phyloP scores from a whole-genome alignment of 2,113 vertebrate species.

The Sturnira hondurensis region DNA sequence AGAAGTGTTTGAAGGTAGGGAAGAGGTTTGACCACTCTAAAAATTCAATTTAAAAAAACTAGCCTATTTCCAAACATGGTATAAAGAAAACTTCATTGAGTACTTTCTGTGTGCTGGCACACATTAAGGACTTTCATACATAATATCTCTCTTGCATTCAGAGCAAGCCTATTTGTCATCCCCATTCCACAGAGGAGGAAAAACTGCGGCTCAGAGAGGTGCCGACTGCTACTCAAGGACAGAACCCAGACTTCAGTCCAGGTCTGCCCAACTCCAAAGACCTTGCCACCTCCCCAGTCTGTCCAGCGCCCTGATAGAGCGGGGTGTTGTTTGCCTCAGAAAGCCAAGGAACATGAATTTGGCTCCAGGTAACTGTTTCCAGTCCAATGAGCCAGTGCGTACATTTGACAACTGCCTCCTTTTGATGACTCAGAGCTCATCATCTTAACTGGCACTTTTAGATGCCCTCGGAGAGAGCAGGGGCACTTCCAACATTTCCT shows the following conservation, averaged over 20 bases:
- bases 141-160: neutral
- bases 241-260: neutral
- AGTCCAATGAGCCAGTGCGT: neutral
- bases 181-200: neutral
- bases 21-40: neutral
- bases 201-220: neutral
- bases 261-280: neutral
- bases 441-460: neutral
- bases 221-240: neutral
- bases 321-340: neutral
- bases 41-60: neutral
- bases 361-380: neutral
- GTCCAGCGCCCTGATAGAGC: neutral
- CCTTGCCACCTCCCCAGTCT: neutral
- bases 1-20: neutral
- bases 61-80: neutral
- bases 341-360: neutral
- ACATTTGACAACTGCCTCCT: conserved; percentile 6
- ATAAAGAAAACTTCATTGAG: neutral
- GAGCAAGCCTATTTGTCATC: neutral
- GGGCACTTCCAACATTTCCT: neutral
- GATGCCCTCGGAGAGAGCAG: neutral
- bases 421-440: neutral
- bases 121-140: neutral
- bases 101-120: neutral